Base-by-base conservation (phyloP, 1,140 invertebrate species). In the Danaus melanippus region DNA sequence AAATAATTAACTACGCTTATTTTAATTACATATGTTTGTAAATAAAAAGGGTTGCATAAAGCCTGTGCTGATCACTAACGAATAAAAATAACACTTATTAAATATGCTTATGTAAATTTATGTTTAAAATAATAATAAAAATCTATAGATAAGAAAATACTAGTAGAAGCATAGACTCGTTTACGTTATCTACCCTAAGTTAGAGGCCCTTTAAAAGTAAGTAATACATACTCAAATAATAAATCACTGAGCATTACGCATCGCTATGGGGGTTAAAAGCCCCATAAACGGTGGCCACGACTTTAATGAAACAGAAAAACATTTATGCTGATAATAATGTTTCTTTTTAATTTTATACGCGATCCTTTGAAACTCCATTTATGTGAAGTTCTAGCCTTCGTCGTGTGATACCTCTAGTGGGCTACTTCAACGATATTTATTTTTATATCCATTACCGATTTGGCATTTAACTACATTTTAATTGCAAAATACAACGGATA, bases 191-290 rank as follows among this genome's bases (percentile, higher is more conserved):
- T 64, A 60, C 56, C 58, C 61, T 41, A 61, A 54, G 56, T 60
- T 52, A 58, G 55, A 59, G 53, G 55, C 70, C 72, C 69, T 75
- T 70, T 70, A 76, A 74, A 75, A 75, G 62, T 73, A 71, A 73
- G 61, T 65, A 66, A 68, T 70, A 60, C 57, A 61, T 70, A 76
- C 48, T 64, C 62, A 68, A 75, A 67, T 69, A 60, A 81, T 81
- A 81, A 79, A 81, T 81, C 78, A 79, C 71, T 66, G 64, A 61
- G 76, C 65, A 74, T 81, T 81, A 77, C 67, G 69, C 66, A 67
- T 74, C 66, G 64, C 58, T 54, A 59, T 59, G 56, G 61, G 66
- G 67, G 54, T 58, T 69, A 68, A 68, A 65, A 47, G 60, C 55
- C 50, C 52, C 62, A 59, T 70, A 62, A 63, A 59, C 61, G 56